Conservation (phyloP, 92 coral and sea anemone genomes). For the Parazoanthus swiftii region DNA sequence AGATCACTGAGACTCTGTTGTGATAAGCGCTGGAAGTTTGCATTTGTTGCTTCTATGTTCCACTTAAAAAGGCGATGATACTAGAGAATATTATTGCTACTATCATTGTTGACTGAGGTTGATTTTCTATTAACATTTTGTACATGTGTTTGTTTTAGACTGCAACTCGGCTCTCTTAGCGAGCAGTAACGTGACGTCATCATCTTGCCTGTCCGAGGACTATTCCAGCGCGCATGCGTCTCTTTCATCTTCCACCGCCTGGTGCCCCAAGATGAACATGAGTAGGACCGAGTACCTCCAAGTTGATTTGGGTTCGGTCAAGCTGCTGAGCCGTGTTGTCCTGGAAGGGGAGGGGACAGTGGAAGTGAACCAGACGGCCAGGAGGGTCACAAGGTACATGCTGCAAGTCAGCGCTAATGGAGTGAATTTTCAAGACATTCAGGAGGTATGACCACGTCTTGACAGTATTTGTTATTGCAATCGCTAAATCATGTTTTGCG, state of each 20-base stretch:
- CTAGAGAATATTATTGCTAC: too few species aligned
- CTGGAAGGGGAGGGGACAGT: constrained; percentile 66
- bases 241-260: constrained; percentile 57
- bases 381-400: constrained; percentile 65
- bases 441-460: constrained; percentile 35
- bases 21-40: too few species aligned
- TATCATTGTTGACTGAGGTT: too few species aligned
- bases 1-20: too few species aligned
- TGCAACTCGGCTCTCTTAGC: constrained; percentile 52
- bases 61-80: too few species aligned
- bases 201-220: constrained; percentile 61
- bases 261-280: constrained; percentile 64
- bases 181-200: constrained; percentile 62
- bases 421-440: constrained; percentile 44
- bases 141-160: constrained; percentile 35
- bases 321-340: constrained; percentile 45
- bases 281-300: constrained; percentile 41
- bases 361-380: constrained; percentile 61
- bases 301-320: constrained; percentile 43
- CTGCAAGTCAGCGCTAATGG: constrained; percentile 62
- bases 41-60: too few species aligned
- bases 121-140: background rate
- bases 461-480: background rate
- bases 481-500: background rate
- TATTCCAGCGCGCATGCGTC: constrained; percentile 62